These are phyloP conservation scores for Cistogaster globosa DNA, from an alignment of 2,888 invertebrate species.

Conservation along the genomic window DNA sequence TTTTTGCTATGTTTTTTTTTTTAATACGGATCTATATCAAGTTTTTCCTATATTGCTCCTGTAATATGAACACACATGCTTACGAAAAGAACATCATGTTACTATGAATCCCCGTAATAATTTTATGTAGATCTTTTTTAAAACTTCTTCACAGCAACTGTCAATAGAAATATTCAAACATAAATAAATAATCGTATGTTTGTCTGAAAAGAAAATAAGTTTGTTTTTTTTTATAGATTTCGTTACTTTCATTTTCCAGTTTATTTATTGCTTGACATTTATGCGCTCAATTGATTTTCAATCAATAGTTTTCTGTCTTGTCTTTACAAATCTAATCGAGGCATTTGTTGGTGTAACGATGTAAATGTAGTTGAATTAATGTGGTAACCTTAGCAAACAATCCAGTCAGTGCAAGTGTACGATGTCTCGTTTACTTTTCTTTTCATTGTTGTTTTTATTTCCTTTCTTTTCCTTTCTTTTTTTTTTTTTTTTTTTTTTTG, in stretches of 20 bases:
- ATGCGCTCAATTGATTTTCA: constrained; percentile 69
- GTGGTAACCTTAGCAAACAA: constrained; percentile 9
- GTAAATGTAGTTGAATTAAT: constrained; percentile 17
- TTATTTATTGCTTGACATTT: constrained; percentile 70
- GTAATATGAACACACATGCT: too few relatives aligned
- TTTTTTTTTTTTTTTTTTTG: background rate
- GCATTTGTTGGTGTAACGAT: background rate
- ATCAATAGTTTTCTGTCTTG: constrained; percentile 48
- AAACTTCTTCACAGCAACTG: too few relatives aligned
- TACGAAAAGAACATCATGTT: too few relatives aligned
- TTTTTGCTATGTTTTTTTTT: too few relatives aligned
- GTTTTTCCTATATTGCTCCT: too few relatives aligned
- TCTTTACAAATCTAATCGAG: constrained; percentile 10
- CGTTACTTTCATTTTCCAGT: constrained; percentile 27
- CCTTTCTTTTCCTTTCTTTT: too few relatives aligned
- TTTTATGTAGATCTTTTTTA: too few relatives aligned
- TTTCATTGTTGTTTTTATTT: too few relatives aligned
- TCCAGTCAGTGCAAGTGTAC: constrained; percentile 62
- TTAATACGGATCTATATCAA: too few relatives aligned
- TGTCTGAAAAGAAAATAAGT: constrained; percentile 28
- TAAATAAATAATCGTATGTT: background rate
- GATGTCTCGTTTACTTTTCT: constrained; percentile 60
- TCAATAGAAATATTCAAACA: background rate
- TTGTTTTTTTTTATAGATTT: constrained; percentile 32
- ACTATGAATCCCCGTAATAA: too few relatives aligned